phyloP scores from a whole-genome alignment of 2,888 invertebrate genomes.

The Drosophila nr. fundita region DNA sequence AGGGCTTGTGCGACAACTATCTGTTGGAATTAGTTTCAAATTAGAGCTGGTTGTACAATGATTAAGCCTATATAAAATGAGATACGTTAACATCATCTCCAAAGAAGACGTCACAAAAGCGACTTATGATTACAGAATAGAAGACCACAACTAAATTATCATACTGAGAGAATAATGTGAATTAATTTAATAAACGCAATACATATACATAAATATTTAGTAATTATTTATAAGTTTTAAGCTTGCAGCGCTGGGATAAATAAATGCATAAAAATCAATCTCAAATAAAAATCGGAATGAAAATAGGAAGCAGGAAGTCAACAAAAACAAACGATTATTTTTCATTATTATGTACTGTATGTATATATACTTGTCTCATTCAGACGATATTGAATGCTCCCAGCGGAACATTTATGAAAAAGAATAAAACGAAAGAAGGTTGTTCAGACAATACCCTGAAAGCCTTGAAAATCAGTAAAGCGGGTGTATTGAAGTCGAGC shows the following conservation, averaged over 20 bases:
- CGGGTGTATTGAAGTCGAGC: not conserved
- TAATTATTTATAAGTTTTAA: not conserved
- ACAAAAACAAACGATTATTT: not conserved
- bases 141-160: not conserved
- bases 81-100: no score
- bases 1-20: slow-evolving; percentile 30
- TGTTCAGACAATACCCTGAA: not conserved
- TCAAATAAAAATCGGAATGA: not conserved
- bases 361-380: not conserved
- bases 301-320: not conserved
- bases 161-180: no score
- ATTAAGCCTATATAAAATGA: not conserved
- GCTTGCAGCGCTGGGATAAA: not conserved
- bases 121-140: not conserved
- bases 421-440: not conserved
- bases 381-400: not conserved
- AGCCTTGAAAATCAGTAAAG: not conserved
- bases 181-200: not conserved
- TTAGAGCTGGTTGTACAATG: not conserved
- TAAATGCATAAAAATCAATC: not conserved
- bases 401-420: not conserved
- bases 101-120: not conserved
- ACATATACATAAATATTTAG: not conserved
- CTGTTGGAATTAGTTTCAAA: not conserved
- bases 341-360: not conserved